Base-by-base conservation (phyloP, 2,888 invertebrate species). In the Prenolepis imparis region DNA sequence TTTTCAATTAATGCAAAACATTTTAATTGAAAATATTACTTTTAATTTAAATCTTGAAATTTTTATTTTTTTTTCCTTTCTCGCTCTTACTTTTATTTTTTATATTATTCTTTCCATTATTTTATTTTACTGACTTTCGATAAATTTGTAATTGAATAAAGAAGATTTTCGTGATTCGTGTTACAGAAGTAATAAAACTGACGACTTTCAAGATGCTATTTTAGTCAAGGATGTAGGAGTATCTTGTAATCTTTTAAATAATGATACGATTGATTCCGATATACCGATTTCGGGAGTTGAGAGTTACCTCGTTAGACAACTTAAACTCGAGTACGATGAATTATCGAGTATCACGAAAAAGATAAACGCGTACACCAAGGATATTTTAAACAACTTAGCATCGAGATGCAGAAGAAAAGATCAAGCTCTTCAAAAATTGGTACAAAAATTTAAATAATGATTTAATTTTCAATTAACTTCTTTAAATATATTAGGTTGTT, bases 171-270 rank as follows among this genome's bases (percentile, higher is more conserved):
- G 6, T 32, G 5, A 61, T 59, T 74, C 6, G 1, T 12, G 4
- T 72, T 73, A 36, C 70, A 87, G 87, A 68, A 91, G 86, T 84
- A 88, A 83, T 55, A 88, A 82, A 82, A 85, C 63, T 36, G 74
- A 55, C 64, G 67, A 83, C n/a, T 84, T 12, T 64, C 77, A 82
- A n/a, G 91, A 91, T 63, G 89, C 90, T 12, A 90, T 92, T 5
- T 61, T 92, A 2, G 90, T 92, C 15, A 92, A 92, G 59, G 92
- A 92, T 59, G 88, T 91, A 15, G 91, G 91, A 18, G 80, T 91
- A 39, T 90, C 92, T 0, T 92, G 92, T 64, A 83, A 86, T 9
- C 85, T 91, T 63, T 73, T 88, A 52, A 74, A 86, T 18, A 67
- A 83, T 6, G 61, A 77, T 24, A 1, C 1, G 41, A 59, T 41